A percentile compares a stretch with the other conserved stretches of the same genome.
Evolutionary conservation across 2,797 vertebrate genomes (phyloP).

Genomic region (Borostomias antarcticus): DNA sequence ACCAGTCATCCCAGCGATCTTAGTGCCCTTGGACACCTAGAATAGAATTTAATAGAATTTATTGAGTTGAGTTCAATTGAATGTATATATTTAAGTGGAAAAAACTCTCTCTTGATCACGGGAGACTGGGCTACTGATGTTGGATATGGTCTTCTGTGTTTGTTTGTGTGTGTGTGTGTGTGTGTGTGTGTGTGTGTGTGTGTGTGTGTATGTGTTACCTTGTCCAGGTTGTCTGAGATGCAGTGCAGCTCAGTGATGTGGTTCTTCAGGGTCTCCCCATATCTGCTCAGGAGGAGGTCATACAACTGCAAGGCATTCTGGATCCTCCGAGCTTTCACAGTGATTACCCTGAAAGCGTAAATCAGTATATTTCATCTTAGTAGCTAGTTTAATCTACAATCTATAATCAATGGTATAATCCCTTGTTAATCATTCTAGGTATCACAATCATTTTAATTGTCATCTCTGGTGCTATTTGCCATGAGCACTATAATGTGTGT

Average conservation of each 20-base stretch:
- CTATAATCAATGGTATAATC: too few relatives aligned
- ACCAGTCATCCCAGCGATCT: slow-evolving; percentile 54
- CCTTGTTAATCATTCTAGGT: too few relatives aligned
- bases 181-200: too few relatives aligned
- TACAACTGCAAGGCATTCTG: slow-evolving; percentile 31
- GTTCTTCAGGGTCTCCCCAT: neutral
- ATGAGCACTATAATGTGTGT: too few relatives aligned
- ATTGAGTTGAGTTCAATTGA: neutral
- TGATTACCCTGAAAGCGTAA: slow-evolving; percentile 29
- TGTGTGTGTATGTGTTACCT: slow-evolving; percentile 27
- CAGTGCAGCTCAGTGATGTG: slow-evolving; percentile 26
- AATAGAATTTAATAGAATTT: neutral
- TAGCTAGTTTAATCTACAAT: too few relatives aligned
- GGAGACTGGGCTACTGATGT: too few relatives aligned
- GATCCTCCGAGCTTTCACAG: slow-evolving; percentile 20
- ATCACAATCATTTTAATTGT: too few relatives aligned
- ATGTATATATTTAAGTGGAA: neutral
- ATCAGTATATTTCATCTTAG: neutral
- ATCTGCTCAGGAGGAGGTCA: slow-evolving; percentile 23
- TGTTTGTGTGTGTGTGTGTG: too few relatives aligned
- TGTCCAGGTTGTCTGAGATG: slow-evolving; percentile 47
- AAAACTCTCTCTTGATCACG: too few relatives aligned
- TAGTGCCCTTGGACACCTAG: slow-evolving; percentile 48
- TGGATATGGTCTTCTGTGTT: too few relatives aligned
- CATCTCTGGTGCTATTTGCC: too few relatives aligned